Base-by-base conservation (phyloP, 1,140 invertebrate genomes). In the Drosophila novamexicana region DNA sequence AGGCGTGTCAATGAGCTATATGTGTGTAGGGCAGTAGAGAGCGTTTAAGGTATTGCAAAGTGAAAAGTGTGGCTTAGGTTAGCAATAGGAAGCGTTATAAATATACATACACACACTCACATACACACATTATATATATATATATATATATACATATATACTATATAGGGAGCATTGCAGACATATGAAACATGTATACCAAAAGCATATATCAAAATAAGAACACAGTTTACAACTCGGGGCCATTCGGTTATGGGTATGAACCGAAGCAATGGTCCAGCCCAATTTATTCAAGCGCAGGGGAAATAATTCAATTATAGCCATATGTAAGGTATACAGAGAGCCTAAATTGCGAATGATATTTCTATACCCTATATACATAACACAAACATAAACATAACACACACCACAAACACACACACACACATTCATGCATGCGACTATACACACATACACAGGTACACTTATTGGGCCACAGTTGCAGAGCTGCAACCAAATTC, bases 81-180 rank as follows among this genome's bases (percentile, higher is more conserved):
- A 65, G 42, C 34, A 36, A 29, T 67, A 67, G 53, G 32, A 54
- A 54, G 39, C 37, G 39, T 12, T 65, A 54, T 32, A 64, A 32
- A 34, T 52, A 50, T 7, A 61, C 37, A 72, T 16, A 54, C 32
- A 79, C 14, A 74, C 53, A 63, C 52, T 73, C 44, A 65, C 42
- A 81, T 32, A 74, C 16, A 82, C 45, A 77, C 14, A 14, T 14
- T 14, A 14, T 14, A 14, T 47, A 62, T 52, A 63, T 37, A 56
- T n/a, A 61, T 45, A 62, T 64, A 71, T 56, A 71, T 37, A 57
- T 9, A 52, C 50, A 71, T 50, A 64, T 37, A 57, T 9, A 52
- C 50, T 63, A 79, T 77, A 77, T 81, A 81, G 82, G 81, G 81
- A 81, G 82, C 81, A 82, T 86, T 81, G 81, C 75, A 84, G 54